Conservation (phyloP, 2,888 invertebrate species). For the Epistrophe grossulariae region DNA sequence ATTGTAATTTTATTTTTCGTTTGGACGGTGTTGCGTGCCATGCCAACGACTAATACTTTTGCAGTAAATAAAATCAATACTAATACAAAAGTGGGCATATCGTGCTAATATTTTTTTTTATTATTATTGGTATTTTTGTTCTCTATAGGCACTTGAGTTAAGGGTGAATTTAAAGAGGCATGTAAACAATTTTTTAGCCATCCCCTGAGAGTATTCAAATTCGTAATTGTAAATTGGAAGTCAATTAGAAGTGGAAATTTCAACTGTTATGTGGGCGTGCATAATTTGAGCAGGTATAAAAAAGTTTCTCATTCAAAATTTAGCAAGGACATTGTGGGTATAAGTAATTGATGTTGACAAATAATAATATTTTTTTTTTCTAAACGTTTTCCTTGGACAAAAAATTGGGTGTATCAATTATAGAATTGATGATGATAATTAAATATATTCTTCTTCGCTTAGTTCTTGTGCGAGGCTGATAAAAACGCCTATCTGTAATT, state of each 20-base stretch:
- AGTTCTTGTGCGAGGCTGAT: too few species aligned
- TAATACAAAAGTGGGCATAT: not conserved
- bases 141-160: not conserved
- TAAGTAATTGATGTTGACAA: not conserved
- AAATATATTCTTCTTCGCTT: too few species aligned
- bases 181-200: slow-evolving; percentile 1
- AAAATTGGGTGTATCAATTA: not conserved
- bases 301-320: not conserved
- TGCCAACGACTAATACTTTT: slow-evolving; percentile 79
- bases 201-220: slow-evolving; percentile 46
- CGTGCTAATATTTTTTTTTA: not conserved
- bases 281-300: not conserved
- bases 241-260: slow-evolving; percentile 20
- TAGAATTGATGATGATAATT: too few species aligned
- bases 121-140: not conserved
- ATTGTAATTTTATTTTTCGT: slow-evolving; percentile 78
- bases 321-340: not conserved
- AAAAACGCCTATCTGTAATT: too few species aligned
- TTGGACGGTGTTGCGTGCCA: slow-evolving; percentile 80
- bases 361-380: not conserved
- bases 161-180: slow-evolving; percentile 3
- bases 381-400: not conserved
- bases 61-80: slow-evolving; percentile 65
- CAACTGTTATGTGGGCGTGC: not conserved
- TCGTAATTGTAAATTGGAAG: slow-evolving; percentile 41